Evolutionary conservation across 2,888 invertebrate genomes (phyloP), one percentile per base, ranked within the genome.

Genomic region (Eupithecia inturbata): DNA sequence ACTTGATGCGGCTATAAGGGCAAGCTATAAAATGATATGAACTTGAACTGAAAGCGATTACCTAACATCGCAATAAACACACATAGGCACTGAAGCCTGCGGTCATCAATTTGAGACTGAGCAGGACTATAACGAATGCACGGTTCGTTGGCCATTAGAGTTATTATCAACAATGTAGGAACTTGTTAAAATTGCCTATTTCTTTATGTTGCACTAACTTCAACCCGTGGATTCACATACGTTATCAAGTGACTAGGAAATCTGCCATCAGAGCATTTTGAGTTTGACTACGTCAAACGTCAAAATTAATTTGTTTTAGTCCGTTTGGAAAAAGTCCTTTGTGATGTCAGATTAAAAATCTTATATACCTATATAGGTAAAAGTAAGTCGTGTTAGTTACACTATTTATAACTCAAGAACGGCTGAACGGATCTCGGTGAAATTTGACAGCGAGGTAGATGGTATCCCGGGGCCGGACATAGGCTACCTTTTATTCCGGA

Each of bases 61-160:
- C 22, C 28, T 62, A 62, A 62, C 57, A 57, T 26, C 3, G 62
- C 19, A 31, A 28, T 62, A 31, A 62, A 62, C 62, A 31, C 62
- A 31, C 62, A 62, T 31, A 19, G 16, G 62, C 62, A 62, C 31
- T 62, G 9, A 5, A 31, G 62, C 62, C 31, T 62, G 31, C 62
- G 62, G 19, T 31, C 62, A 62, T 62, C 62, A 31, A 62, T 62
- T 60, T 19, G 31, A 62, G 62, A 31, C 62, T 31, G 62, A 19
- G 31, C 28, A 53, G 26, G 26, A 26, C 26, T 14, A 14, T 57
- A 26, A 57, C 22, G 57, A 57, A 26, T 4, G 26, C 57, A 26
- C 57, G 57, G 57, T 57, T 57, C 57, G 57, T 57, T 57, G 26
- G 22, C 26, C 26, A 57, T 57, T 57, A 22, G 12, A 57, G 26